A percentile compares a stretch with the other conserved stretches of the same genome.
These are phyloP conservation scores for Scleropages formosus DNA, from an alignment of 2,797 vertebrate genomes.

Conservation along the genomic window DNA sequence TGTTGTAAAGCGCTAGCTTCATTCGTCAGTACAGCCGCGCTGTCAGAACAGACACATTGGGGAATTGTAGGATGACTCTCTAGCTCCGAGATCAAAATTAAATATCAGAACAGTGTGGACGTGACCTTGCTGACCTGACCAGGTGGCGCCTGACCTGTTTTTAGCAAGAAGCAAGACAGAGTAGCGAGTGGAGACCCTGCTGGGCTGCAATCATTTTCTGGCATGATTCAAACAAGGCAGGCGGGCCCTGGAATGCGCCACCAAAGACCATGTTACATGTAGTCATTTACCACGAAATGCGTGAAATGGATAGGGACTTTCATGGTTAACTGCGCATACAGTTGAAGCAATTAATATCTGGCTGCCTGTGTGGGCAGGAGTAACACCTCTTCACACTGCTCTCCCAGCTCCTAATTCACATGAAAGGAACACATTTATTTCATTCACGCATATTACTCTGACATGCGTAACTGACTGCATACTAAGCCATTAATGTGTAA, in stretches of 20 bases:
- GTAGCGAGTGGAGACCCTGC: not conserved
- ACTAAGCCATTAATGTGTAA: conserved; percentile 47
- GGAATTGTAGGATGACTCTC: not conserved
- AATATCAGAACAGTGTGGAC: not conserved
- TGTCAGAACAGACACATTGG: not conserved
- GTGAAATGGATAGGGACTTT: conserved; percentile 37
- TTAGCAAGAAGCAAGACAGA: not conserved
- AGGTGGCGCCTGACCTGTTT: not conserved
- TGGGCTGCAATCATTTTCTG: not conserved
- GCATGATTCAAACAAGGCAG: conserved; percentile 21
- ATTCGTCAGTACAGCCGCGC: not conserved
- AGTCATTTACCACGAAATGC: conserved; percentile 41
- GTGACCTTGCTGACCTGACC: not conserved
- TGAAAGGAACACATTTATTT: conserved; percentile 31
- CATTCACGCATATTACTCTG: conserved; percentile 39
- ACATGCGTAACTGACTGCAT: conserved; percentile 46
- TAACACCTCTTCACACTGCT: conserved; percentile 46
- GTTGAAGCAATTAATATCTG: conserved; percentile 42
- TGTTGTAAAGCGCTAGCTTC: not conserved
- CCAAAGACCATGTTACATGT: conserved; percentile 27
- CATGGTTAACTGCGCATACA: conserved; percentile 32
- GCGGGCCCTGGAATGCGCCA: conserved; percentile 27
- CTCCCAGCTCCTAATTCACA: not conserved
- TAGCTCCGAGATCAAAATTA: not conserved
- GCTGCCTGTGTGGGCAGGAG: conserved; percentile 32